Evolutionary conservation across 2,797 vertebrate genomes (phyloP).

Genomic region (Gallinago stenura): DNA sequence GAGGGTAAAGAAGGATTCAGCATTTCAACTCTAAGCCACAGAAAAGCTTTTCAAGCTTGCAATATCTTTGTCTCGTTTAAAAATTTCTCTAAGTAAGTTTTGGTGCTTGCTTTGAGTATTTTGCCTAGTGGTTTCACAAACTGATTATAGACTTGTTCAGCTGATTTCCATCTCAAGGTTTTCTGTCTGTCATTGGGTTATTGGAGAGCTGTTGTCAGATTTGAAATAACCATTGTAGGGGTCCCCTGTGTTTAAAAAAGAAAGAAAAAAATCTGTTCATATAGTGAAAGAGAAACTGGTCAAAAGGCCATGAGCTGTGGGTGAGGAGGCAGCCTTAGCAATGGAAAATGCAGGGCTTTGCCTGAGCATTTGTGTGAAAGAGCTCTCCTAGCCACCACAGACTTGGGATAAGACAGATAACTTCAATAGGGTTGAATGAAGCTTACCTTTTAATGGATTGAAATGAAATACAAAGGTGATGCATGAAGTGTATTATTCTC

Average conservation of each 20-base stretch:
- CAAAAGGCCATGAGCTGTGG: not conserved
- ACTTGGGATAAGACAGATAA: not conserved
- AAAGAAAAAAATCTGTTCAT: not conserved
- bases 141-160: not conserved
- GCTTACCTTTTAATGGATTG: constrained; percentile 15
- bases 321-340: not conserved
- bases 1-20: not conserved
- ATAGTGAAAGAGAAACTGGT: not conserved
- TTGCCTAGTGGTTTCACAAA: not conserved
- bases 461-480: constrained; percentile 42
- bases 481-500: constrained; percentile 28
- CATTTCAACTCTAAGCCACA: not conserved
- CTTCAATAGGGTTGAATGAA: not conserved
- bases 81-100: not conserved
- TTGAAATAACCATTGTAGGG: not conserved
- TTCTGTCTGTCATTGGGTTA: not conserved
- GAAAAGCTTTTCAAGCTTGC: constrained; percentile 2
- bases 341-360: not conserved
- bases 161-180: not conserved
- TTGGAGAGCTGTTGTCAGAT: constrained; percentile 9
- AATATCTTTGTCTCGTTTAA: constrained; percentile 5
- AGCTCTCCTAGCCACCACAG: not conserved
- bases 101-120: not conserved
- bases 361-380: constrained; percentile 5
- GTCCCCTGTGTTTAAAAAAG: not conserved